Evolutionary conservation across 2,797 vertebrate species (phyloP), one percentile per base, ranked within the genome.

Genomic region (Lacerta viridis): DNA sequence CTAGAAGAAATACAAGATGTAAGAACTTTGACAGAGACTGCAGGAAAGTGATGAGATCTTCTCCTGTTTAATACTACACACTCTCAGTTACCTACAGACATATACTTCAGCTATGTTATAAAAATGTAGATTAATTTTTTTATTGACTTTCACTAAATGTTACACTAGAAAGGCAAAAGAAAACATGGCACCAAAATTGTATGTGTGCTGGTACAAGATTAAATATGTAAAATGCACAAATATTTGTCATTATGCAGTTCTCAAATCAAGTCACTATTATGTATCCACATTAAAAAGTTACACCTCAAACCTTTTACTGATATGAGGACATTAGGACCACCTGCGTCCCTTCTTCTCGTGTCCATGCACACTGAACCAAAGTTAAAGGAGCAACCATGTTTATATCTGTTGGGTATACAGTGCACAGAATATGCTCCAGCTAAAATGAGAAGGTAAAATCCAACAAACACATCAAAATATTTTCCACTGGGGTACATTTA

Each of bases 111-210:
- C 61, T 76, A 41, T 89, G 78, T 86, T 68, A 29, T 76, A 66
- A 80, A 79, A 87, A 77, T 75, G 27, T 6, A 81, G 76, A 64
- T 81, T 0, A 72, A 87, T 6, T 8, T 74, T 74, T 74, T 74
- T 20, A 78, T 29, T 83, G 85, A 91, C 76, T 46, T 88, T 87
- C 85, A 88, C 0, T 88, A 85, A 39, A 79, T 8, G 64, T 23
- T 0, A 6, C 46, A 17, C 2, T 83, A 81, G 75, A 93, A 86
- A 7, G 86, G 89, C 72, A 95, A 97, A 96, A 96, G 95, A 76
- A 97, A 97, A 97, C 96, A 95, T 96, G 96, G 97, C 97, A 97
- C 97, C 97, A 97, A 97, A 95, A 95, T 85, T 82, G 79, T 82
- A 86, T 13, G 90, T 88, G 27, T n/a, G 87, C 88, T 87, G 85